Evolutionary conservation across 2,888 invertebrate species (phyloP), one percentile per base, ranked within the genome.

Genomic region (Cephus runcator): DNA sequence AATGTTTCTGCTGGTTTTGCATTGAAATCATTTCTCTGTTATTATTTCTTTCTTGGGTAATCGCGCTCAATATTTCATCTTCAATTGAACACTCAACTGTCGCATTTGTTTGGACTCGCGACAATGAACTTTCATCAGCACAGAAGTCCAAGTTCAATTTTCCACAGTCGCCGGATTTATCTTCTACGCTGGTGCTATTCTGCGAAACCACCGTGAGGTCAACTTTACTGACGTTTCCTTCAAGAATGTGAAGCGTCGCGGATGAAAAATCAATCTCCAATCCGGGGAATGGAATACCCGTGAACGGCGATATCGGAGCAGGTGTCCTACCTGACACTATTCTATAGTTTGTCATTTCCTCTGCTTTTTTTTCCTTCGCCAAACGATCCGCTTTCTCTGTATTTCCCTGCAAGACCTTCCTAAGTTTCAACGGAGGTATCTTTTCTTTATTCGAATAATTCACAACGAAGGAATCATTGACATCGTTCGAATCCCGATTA

Each of bases 341-440:
- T 73, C 84, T 83, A 69, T 89, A 89, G 35, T 89, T 87, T 1
- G 84, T 81, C 3, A 71, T 79, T 73, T 81, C 81, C 11, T 69
- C 75, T 12, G 30, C 34, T n/a, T 12, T 23, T 40, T 75, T 77
- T 36, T 68, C 73, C 69, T 40, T 69, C 15, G 56, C 15, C 15
- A n/a, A 30, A 73, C 4, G 12, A 23, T 68, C 40, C 73, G 56
- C 23, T 1, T 30, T 4, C 30, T 71, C 31, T 1, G 34, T 11
- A 71, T 71, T 71, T 71, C 4, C 15, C 34, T 71, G 71, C 12
- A 71, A 71, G 71, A 89, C 75, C 78, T 90, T 90, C 79, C 89
- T 90, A 36, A 90, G 68, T 68, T 88, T 81, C 76, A 90, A 83
- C 0, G 90, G 90, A 0, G 90, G 90, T 68, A 90, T 80, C 80